phyloP scores from a whole-genome alignment of 2,797 vertebrate genomes.

The Synaphobranchus kaupii region DNA sequence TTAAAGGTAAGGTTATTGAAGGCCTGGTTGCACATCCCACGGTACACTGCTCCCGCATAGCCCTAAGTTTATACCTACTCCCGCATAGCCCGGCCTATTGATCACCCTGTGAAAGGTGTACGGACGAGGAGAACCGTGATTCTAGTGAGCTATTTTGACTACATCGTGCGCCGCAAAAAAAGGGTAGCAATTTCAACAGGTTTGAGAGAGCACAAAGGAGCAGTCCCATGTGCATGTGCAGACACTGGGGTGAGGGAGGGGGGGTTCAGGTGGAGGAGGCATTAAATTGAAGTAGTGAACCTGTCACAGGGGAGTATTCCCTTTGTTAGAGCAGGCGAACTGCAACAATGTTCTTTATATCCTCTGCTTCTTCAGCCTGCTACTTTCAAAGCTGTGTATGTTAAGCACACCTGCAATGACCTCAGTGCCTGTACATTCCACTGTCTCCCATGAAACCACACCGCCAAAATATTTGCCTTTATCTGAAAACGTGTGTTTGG shows the following conservation, averaged over 20 bases:
- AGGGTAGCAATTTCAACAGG: background rate
- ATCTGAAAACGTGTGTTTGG: slow-evolving; percentile 4
- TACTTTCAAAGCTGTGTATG: slow-evolving; percentile 19
- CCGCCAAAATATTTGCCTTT: background rate
- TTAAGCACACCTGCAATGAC: slow-evolving; percentile 30
- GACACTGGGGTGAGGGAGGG: background rate
- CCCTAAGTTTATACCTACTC: background rate
- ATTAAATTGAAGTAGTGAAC: background rate
- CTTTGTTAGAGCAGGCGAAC: background rate
- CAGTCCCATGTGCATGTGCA: background rate
- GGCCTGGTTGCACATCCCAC: too few species aligned
- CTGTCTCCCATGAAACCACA: background rate
- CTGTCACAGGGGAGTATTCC: slow-evolving; percentile 17
- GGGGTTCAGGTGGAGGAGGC: background rate
- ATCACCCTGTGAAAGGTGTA: background rate
- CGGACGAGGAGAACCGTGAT: background rate
- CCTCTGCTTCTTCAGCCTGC: slow-evolving; percentile 22
- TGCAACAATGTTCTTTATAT: background rate
- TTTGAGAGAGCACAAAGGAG: background rate
- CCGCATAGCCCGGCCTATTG: background rate
- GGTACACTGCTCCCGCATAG: background rate
- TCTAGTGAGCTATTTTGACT: background rate
- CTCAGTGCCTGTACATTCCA: slow-evolving; percentile 22
- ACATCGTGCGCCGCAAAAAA: background rate
- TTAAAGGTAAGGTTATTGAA: too few species aligned